A percentile compares a stretch with the other conserved stretches of the same genome.
phyloP scores from a whole-genome alignment of 2,113 vertebrate genomes.

The Sturnus vulgaris region DNA sequence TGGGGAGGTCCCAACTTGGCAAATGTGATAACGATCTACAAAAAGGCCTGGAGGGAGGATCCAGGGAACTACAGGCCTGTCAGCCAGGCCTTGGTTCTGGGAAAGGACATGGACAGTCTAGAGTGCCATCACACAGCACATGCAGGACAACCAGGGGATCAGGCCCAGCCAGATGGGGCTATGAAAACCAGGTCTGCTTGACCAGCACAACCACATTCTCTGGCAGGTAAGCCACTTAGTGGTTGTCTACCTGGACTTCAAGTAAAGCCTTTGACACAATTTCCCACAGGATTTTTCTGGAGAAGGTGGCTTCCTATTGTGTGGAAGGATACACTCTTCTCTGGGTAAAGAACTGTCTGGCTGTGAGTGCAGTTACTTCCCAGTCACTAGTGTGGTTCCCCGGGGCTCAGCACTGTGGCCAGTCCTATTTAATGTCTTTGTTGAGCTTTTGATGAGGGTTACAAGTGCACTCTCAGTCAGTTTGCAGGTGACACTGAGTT shows the following conservation, averaged over 20 bases:
- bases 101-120: background rate
- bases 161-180: background rate
- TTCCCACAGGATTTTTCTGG: background rate
- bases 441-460: background rate
- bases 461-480: background rate
- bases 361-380: background rate
- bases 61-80: background rate
- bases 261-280: background rate
- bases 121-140: background rate
- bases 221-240: background rate
- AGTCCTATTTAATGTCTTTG: background rate
- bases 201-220: background rate
- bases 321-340: fast-evolving
- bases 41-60: background rate
- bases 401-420: background rate
- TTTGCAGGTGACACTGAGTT: background rate
- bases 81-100: background rate
- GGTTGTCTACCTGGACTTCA: background rate
- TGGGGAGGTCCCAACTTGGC: background rate
- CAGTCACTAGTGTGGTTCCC: background rate
- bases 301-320: background rate
- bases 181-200: background rate
- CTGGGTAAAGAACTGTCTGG: background rate
- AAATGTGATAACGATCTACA: background rate
- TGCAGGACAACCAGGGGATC: background rate